Conservation (phyloP, 2,888 invertebrate species). For the Ischnus inquisitorius region DNA sequence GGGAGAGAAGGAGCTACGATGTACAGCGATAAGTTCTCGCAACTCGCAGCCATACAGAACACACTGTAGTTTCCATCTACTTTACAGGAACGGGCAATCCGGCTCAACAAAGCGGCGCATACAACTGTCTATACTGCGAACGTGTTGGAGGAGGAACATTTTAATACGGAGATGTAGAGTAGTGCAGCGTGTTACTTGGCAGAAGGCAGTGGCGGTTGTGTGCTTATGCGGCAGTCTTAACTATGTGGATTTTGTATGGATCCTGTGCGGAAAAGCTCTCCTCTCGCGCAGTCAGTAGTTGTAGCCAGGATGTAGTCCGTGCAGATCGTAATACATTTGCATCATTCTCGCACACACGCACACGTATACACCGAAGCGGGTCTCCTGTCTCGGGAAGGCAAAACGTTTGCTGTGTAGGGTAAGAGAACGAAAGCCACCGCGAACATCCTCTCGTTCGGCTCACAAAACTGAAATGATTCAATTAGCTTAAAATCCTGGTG, state of each 20-base stretch:
- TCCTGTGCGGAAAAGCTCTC: conserved; percentile 2
- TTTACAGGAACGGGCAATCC: not conserved
- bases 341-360: not conserved
- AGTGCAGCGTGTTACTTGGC: conserved; percentile 55
- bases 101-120: conserved; percentile 3
- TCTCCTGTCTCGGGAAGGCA: conserved; percentile 36
- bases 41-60: conserved; percentile 46
- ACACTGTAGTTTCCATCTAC: conserved; percentile 5
- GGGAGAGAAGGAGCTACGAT: not conserved
- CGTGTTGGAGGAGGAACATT: conserved; percentile 40
- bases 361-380: conserved; percentile 6
- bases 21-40: conserved; percentile 32
- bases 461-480: conserved; percentile 80
- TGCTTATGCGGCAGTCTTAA: conserved; percentile 53
- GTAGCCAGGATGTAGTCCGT: conserved; percentile 7
- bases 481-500: conserved; percentile 81
- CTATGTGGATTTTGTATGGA: conserved; percentile 46
- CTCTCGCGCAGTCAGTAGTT: conserved; percentile 25
- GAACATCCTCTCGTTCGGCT: conserved; percentile 66
- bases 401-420: conserved; percentile 35
- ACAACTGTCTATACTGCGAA: conserved; percentile 1
- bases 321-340: conserved; percentile 40
- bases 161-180: conserved; percentile 46
- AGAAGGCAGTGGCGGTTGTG: conserved; percentile 42
- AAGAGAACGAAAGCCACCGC: conserved; percentile 29